Evolutionary conservation across 1,140 invertebrate genomes (phyloP), one percentile per base, ranked within the genome.

Genomic region (Nephotettix cincticeps): DNA sequence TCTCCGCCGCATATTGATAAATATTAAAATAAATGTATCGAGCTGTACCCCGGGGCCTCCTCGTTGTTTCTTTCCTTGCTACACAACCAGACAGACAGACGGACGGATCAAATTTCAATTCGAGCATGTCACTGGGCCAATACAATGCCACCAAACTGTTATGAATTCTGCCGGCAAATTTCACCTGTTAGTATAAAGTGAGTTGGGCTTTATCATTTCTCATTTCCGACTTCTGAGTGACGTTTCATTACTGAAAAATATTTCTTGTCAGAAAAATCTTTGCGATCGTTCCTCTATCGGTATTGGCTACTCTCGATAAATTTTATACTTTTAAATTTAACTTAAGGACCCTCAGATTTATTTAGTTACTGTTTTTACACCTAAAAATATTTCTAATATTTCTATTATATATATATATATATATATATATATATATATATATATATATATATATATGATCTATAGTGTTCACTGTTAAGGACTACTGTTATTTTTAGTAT

Each of bases 21-120:
- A 51, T 51, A 51, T 51, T 51, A 6, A 51, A 51, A 51, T 51
- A 51, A 51, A 51, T 51, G 47, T 51, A 51, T 51, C 47, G 47
- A 51, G 19, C 47, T 4, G 4, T 36, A 6, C 47, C 47, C 47
- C 21, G n/a, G 47, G 21, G 4, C n/a, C 47, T 6, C 6, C 3
- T 3, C 14, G 14, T 17, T 51, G 47, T 51, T 51, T 51, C 47
- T 51, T 40, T 51, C 47, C n/a, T 51, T 51, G 47, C 47, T 3
- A 51, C 47, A 19, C 47, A 36, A 14, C 4, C 32, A 36, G 32
- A n/a, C n/a, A n/a, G n/a, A 40, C 36, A 40, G 36, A 40, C 36
- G 17, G 36, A 40, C 36, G 36, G 14, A 19, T 51, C 47, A 6
- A 51, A 51, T 51, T 51, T 51, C 47, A 51, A 51, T 51, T 51